Conservation (phyloP, 2,113 vertebrate species). For the Phalacrocorax pelagicus region DNA sequence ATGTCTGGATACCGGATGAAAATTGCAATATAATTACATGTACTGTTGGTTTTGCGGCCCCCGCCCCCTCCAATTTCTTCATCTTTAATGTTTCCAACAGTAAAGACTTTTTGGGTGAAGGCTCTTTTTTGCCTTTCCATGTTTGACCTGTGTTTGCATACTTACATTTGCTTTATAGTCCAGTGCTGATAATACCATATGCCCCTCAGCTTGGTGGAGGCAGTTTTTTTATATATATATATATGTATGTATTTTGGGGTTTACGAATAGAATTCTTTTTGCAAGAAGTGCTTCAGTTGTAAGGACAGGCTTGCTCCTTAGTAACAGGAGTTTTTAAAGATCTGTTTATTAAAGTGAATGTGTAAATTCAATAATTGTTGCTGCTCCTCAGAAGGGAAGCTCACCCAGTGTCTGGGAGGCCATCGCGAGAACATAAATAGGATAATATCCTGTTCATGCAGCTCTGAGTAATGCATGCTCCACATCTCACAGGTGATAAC, state of each 20-base stretch:
- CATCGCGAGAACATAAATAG: not conserved
- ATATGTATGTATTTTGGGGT: too few relatives aligned
- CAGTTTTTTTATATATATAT: too few relatives aligned
- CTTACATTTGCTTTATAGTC: not conserved
- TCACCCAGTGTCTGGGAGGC: not conserved
- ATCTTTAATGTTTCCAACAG: not conserved
- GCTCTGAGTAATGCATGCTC: not conserved
- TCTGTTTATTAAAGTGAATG: not conserved
- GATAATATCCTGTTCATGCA: not conserved
- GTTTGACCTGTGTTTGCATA: not conserved
- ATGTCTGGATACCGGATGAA: not conserved
- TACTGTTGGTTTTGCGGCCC: not conserved
- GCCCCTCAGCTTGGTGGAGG: not conserved
- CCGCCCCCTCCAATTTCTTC: not conserved
- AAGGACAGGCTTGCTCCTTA: not conserved
- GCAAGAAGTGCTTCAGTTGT: not conserved
- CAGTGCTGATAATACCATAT: not conserved
- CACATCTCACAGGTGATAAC: not conserved
- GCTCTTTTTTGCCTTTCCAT: rapidly evolving
- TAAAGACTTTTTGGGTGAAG: not conserved
- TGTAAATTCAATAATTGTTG: not conserved
- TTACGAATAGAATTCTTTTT: not conserved
- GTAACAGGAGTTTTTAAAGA: too few relatives aligned
- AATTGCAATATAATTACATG: not conserved
- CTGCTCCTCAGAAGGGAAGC: not conserved